Conservation (phyloP, 1,140 invertebrate species). For the Bombus haemorrhoidalis region DNA sequence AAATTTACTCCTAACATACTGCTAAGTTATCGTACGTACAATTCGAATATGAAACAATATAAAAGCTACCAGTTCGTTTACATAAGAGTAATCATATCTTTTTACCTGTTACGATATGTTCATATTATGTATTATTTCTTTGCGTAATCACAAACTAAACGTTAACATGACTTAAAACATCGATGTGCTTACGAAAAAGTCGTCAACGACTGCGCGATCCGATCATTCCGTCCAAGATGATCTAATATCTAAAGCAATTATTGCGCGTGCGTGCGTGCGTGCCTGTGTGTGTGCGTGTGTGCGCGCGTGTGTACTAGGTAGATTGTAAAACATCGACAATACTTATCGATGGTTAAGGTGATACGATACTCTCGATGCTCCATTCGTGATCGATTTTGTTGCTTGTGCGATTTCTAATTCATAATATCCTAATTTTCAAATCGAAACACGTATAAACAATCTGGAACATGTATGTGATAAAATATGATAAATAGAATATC, state of each 20-base stretch:
- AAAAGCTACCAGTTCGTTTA: constrained; percentile 28
- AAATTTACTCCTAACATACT: constrained; percentile 12
- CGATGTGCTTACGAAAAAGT: constrained; percentile 25
- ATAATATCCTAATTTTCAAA: neutral
- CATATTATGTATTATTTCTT: neutral
- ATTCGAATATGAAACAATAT: constrained; percentile 24
- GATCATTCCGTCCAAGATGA: constrained; percentile 17
- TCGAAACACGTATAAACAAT: neutral
- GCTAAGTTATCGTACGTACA: neutral
- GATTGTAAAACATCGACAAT: neutral
- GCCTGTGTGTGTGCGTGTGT: neutral
- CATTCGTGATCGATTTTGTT: neutral
- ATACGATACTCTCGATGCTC: constrained; percentile 19
- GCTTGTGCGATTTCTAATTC: neutral
- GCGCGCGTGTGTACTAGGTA: neutral
- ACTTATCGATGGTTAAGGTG: neutral
- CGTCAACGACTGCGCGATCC: constrained; percentile 51
- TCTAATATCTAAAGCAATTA: constrained; percentile 5
- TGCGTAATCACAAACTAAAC: neutral
- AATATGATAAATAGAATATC: neutral
- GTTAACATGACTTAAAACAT: constrained; percentile 9
- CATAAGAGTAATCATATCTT: neutral
- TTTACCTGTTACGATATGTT: constrained; percentile 19
- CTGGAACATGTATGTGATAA: neutral
- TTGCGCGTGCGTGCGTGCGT: too few species aligned